Percentiles rank a stretch among this genome's conserved stretches.
Evolutionary conservation across 2,888 invertebrate genomes (phyloP).

Genomic region (Timema podura): DNA sequence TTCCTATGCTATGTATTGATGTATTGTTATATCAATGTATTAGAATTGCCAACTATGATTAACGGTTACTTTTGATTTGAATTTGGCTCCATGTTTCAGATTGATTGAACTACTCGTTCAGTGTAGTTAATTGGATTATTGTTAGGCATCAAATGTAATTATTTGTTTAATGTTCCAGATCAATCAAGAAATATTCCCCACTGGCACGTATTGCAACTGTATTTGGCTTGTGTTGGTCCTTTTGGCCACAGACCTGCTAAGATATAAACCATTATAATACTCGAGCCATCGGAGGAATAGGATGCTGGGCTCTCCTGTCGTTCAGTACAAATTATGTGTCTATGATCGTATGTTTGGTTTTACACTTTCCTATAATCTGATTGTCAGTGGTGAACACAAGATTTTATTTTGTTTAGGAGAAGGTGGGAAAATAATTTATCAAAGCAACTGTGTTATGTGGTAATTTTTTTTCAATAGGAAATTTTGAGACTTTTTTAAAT

Average conservation of each 20-base stretch:
- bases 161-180: background rate
- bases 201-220: background rate
- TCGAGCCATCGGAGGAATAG: background rate
- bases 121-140: background rate
- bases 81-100: background rate
- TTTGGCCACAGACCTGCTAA: background rate
- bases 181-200: slow-evolving; percentile 12
- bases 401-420: no score
- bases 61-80: no score
- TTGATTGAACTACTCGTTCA: background rate
- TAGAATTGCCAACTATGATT: no score
- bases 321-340: background rate
- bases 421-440: no score
- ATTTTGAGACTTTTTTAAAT: no score
- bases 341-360: no score
- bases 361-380: no score
- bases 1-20: background rate
- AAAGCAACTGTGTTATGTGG: no score
- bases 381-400: no score
- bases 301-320: background rate
- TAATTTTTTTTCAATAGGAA: no score
- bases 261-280: slow-evolving; percentile 15
- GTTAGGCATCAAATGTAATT: background rate
- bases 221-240: background rate
- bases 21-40: background rate